These are phyloP conservation scores for Clitarchus hookeri DNA, from an alignment of 2,888 invertebrate species.

Conservation along the genomic window DNA sequence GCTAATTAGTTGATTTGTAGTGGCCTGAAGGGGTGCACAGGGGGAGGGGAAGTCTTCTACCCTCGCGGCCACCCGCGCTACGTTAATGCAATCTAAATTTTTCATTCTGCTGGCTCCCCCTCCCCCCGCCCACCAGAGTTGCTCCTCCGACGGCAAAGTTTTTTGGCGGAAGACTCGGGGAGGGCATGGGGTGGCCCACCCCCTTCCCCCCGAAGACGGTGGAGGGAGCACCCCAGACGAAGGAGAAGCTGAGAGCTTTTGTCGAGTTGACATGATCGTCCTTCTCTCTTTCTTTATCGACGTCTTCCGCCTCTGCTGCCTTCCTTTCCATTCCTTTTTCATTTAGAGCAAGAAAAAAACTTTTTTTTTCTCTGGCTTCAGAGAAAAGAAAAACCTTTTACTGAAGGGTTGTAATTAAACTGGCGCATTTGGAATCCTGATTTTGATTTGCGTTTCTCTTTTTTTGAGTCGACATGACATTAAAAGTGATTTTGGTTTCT, in stretches of 20 bases:
- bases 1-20: constrained; percentile 61
- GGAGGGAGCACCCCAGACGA: not conserved
- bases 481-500: not conserved
- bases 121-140: not conserved
- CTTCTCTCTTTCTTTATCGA: constrained; percentile 14
- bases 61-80: constrained; percentile 28
- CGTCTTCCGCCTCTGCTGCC: not conserved
- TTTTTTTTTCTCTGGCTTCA: not conserved
- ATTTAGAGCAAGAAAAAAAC: not conserved
- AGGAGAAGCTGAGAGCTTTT: not conserved
- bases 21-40: constrained; percentile 54
- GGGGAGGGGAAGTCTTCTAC: not conserved
- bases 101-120: constrained; percentile 37
- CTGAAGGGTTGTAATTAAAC: constrained; percentile 10
- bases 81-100: constrained; percentile 44
- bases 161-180: constrained; percentile 19
- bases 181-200: not conserved
- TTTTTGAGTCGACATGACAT: not conserved
- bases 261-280: constrained; percentile 7
- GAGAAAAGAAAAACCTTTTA: constrained; percentile 14
- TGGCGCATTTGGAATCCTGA: constrained; percentile 10
- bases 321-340: not conserved
- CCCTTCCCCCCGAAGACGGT: not conserved
- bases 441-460: constrained; percentile 8
- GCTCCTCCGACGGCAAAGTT: constrained; percentile 27